Base-by-base conservation (phyloP, 2,113 vertebrate species). In the Halichoeres trimaculatus region DNA sequence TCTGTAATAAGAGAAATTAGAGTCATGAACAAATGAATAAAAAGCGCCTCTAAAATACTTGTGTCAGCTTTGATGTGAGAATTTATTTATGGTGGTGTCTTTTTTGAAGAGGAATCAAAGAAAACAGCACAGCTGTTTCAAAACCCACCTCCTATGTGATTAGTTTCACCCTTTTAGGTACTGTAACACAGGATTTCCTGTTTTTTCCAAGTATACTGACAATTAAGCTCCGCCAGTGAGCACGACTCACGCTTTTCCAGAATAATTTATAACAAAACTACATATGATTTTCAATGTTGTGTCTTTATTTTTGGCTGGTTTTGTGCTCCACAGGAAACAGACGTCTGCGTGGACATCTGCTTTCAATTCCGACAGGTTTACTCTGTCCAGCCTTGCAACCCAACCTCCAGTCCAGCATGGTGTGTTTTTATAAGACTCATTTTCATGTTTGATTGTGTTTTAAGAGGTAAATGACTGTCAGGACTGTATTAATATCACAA, bases 301-400 rank as follows among this genome's bases (percentile, higher is more conserved):
- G 43, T 83, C 70, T 81, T 70, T 70, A 61, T 67, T 74, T 77
- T 59, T 75, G 61, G 50, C 34, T 16, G 23, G 47, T 56, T 57
- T 69, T 53, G 45, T 59, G 40, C 81, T 71, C 69, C 65, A 71
- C 61, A 88, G 74, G 78, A 89, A 84, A 82, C 79, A 86, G 71
- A 70, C 74, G 66, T 85, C 87, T 81, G 62, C 23, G 6, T 16
- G 19, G 54, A 83, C 92, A 91, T 90, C 90, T 92, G 91, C 84
- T 90, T 90, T 80, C 76, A 89, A 91, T 93, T 87, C 68, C 3
- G 26, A 40, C 74, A 73, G 55, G 80, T 89, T 84, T 78, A 68
- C 70, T 81, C 59, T 68, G 77, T 76, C 74, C 69, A 48, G 63
- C 69, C 75, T 76, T 76, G 70, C 70, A 84, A 87, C 70, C 59